Evolutionary conservation across 2,797 vertebrate species (phyloP), one percentile per base, ranked within the genome.

Genomic region (Typhlichthys eigenmanni): DNA sequence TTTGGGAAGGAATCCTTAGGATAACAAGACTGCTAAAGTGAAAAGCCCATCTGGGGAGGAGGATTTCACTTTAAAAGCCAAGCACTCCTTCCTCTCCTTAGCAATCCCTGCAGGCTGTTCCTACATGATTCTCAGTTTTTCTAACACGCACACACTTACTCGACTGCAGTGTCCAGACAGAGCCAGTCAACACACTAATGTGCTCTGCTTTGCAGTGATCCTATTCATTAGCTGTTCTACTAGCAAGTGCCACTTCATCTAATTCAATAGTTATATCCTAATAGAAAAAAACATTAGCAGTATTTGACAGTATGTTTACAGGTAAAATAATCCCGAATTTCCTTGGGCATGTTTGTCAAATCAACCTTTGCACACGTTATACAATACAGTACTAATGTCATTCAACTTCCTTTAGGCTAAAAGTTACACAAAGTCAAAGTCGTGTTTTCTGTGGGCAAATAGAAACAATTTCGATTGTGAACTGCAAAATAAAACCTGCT

Each of bases 221-320:
- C 65, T 43, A 61, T 64, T 64, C 50, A 68, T 64, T 59, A 32
- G 38, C 47, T 13, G 24, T 64, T 4, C 47, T 17, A 55, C 61
- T 62, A 19, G 19, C 47, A 2, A 49, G n/a, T 47, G 38, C 29
- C 16, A 49, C 45, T 53, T 65, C 17, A 29, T 65, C 53, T 48
- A 58, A 55, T 66, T 58, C 53, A 51, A 53, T 2, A 46, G 4
- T 29, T 34, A 54, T 32, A 34, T 13, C 46, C 13, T 64, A 11
- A 61, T 14, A 32, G 24, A 34, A 62, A 2, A 50, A 54, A 49
- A 43, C 34, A 38, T 34, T 2, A 17, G 32, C 11, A 47, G 10
- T 4, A 24, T 13, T 10, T 7, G 19, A 16, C 11, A 34, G 10
- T 16, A 24, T 13, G 38, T 59, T 52, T 50, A 58, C 32, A 63